Percentiles rank a stretch among this genome's conserved stretches.
phyloP scores from a whole-genome alignment of 1,140 invertebrate species.

The Drosophila sechellia region DNA sequence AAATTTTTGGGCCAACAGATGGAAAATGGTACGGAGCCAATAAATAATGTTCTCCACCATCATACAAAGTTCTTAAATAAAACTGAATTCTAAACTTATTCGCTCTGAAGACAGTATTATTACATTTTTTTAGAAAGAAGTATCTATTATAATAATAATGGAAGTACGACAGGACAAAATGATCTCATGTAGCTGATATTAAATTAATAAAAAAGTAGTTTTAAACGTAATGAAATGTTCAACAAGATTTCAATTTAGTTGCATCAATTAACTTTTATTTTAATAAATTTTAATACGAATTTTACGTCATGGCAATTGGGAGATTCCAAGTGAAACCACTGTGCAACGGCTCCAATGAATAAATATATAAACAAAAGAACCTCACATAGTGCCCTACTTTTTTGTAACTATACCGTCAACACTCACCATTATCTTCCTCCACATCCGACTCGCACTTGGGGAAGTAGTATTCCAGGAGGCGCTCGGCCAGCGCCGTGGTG shows the following conservation, averaged over 20 bases:
- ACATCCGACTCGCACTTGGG: slow-evolving; percentile 86
- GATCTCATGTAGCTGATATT: background rate
- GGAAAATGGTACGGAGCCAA: slow-evolving; percentile 39
- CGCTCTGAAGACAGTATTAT: background rate
- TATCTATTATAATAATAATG: background rate
- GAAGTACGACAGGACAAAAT: background rate
- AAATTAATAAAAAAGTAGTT: background rate
- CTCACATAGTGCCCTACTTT: background rate
- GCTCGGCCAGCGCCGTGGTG: slow-evolving; percentile 87
- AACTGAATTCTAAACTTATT: background rate
- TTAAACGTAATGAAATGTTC: no score
- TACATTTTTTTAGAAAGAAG: background rate
- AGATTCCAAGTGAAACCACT: no score
- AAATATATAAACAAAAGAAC: background rate
- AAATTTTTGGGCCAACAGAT: slow-evolving; percentile 1
- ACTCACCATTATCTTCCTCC: slow-evolving; percentile 85
- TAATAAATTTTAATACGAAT: background rate
- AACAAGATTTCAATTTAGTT: background rate
- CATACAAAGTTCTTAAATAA: slow-evolving; percentile 3
- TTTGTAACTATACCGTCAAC: background rate
- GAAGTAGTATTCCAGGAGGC: slow-evolving; percentile 88
- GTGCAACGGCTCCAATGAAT: no score
- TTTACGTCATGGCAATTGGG: no score
- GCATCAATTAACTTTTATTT: background rate
- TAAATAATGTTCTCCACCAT: slow-evolving; percentile 5